These are phyloP conservation scores for Rhinopomastus cyanomelas DNA, from an alignment of 2,113 vertebrate species.

Conservation along the genomic window DNA sequence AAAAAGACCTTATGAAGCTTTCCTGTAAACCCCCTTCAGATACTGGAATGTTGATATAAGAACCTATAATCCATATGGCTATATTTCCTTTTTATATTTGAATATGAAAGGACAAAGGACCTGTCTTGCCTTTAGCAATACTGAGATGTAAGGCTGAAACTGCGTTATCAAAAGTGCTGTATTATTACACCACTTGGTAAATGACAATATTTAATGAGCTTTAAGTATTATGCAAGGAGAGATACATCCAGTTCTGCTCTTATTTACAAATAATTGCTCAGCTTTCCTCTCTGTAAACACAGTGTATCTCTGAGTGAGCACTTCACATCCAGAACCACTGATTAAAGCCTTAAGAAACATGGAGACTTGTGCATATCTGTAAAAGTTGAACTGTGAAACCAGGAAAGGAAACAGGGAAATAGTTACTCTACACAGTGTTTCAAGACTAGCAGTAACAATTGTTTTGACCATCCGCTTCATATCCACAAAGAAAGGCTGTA, in stretches of 20 bases:
- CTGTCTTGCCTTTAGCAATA: neutral
- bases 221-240: neutral
- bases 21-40: no score
- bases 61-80: neutral
- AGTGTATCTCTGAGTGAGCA: neutral
- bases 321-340: neutral
- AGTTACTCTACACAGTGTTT: neutral
- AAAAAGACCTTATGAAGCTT: no score
- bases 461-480: neutral
- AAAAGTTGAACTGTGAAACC: neutral
- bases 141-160: neutral
- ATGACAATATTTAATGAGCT: neutral
- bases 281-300: neutral
- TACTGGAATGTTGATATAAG: no score
- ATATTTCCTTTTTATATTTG: neutral
- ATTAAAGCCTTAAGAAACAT: neutral
- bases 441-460: neutral
- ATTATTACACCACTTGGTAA: neutral
- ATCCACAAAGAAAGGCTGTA: neutral
- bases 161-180: neutral
- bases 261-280: neutral
- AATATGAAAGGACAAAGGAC: neutral
- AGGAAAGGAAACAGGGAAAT: neutral
- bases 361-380: neutral
- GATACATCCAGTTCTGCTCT: neutral